These are phyloP conservation scores for Pissodes strobi DNA, from an alignment of 1,140 invertebrate genomes.

Conservation along the genomic window DNA sequence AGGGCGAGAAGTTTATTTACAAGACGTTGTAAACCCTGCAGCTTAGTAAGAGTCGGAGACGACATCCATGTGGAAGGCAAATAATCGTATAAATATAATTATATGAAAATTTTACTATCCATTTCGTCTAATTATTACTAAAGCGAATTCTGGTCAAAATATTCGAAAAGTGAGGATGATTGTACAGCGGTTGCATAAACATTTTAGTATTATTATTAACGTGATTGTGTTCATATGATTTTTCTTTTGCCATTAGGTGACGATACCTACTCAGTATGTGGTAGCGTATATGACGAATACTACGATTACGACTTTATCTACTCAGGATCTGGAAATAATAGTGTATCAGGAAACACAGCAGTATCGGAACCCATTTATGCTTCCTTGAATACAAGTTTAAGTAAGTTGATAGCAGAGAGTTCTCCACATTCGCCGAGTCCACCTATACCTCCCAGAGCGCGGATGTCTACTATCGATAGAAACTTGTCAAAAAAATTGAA, in stretches of 20 bases:
- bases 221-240: too few species aligned
- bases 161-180: too few species aligned
- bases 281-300: slow-evolving; percentile 82
- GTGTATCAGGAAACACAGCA: slow-evolving; percentile 58
- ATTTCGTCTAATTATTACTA: too few species aligned
- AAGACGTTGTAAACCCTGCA: too few species aligned
- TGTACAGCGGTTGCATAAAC: too few species aligned
- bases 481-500: slow-evolving; percentile 37
- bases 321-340: slow-evolving; percentile 69
- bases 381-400: slow-evolving; percentile 62
- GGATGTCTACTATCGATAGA: slow-evolving; percentile 44
- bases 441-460: slow-evolving; percentile 53
- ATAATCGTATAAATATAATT: too few species aligned
- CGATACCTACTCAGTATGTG: slow-evolving; percentile 62
- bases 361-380: slow-evolving; percentile 76
- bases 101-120: too few species aligned
- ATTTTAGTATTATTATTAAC: too few species aligned
- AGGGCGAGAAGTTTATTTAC: too few species aligned
- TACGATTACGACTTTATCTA: slow-evolving; percentile 87
- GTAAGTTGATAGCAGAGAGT: slow-evolving; percentile 60
- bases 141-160: too few species aligned
- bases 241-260: slow-evolving; percentile 39
- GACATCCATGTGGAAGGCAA: too few species aligned
- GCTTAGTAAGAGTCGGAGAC: too few species aligned
- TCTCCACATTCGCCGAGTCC: slow-evolving; percentile 62